Evolutionary conservation across 2,888 invertebrate genomes (phyloP), one percentile per base, ranked within the genome.

Genomic region (Scaptomyza parva): DNA sequence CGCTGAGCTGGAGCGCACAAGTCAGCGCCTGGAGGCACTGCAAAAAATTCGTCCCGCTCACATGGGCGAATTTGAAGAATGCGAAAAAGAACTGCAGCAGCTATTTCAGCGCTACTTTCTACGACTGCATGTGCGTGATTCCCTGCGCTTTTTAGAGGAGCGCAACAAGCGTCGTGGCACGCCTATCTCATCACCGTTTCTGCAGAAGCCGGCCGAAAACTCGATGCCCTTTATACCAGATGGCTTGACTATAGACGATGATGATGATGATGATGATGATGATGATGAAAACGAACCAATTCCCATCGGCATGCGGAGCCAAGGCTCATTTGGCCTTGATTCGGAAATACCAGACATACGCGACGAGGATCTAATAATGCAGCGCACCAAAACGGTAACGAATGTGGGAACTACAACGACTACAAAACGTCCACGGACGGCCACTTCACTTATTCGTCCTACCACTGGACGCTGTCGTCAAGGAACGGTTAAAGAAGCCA

Each of bases 1-100:
- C 75, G 94, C 95, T 0, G 99, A 99, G 90, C 93, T 99, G 73
- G 97, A 97, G 82, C 93, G 99, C 53, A 97, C 97, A 73, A 97
- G 97, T 91, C 99, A 99, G 91, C 93, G 99, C 33, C 93, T 99
- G 45, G 96, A 97, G 86, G 97, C 99, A 0, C 93, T 99, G 78
- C 97, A 98, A 92, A 98, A 97, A 94, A 98, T 99, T 71, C 95
- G 98, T 51, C 99, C 99, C 0, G 98, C 98, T 0, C 99, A 98
- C 91, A 95, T 99, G 93, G 97, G 98, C 83, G 99, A 99, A 91
- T 97, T 98, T 91, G 97, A 97, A 63, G 95, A 95, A 47, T 93
- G 97, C 53, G 99, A 99, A 91, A 92, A 93, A 40, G 97, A 98
- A 89, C 91, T 99, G 17, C 95, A 96, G 85, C 93, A 94, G 70